Base-by-base conservation (phyloP, 1,140 invertebrate species). In the Drosophila lacteicornis region DNA sequence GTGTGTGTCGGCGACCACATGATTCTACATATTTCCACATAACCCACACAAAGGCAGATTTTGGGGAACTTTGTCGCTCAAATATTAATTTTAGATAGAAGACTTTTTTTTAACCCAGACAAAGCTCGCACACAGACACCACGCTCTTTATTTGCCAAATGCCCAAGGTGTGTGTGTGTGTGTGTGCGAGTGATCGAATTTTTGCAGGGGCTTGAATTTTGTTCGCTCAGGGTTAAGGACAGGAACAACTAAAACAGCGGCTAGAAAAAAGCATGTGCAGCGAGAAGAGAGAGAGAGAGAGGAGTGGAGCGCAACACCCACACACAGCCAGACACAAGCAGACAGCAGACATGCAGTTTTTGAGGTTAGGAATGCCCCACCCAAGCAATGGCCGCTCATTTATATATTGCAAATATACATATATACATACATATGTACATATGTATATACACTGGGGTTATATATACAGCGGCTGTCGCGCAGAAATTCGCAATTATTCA, bases 351-450 rank as follows among this genome's bases (percentile, higher is more conserved):
- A 70, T 22, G 77, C 59, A 63, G 60, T 51, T 69, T 91, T 91
- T 91, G 85, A 91, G 86, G 86, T 91, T 91, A 91, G 79, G 82
- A 87, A 86, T 91, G 86, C 86, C 86, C 86, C 86, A 91, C 86
- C 86, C 86, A 91, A 91, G 86, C 87, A 82, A 91, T 79, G 78
- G 61, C 74, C 65, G 78, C 79, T 86, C 79, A 67, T 59, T 53
- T 75, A 70, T 82, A 66, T 86, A 70, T 55, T 36, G 38, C 50
- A 53, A n/a, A 71, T 58, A 59, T 59, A 77, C 49, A 50, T 36
- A 59, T 30, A 30, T 30, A 30, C 27, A 30, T 30, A 6, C 27
- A 30, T 30, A 30, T 25, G 22, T 49, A 70, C 36, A 53, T 30
- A 59, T 63, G 33, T 33, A 70, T 63, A 73, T 50, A 56, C 19